Evolutionary conservation across 1,140 invertebrate species (phyloP), one percentile per base, ranked within the genome.

Genomic region (Zaprionus capensis): DNA sequence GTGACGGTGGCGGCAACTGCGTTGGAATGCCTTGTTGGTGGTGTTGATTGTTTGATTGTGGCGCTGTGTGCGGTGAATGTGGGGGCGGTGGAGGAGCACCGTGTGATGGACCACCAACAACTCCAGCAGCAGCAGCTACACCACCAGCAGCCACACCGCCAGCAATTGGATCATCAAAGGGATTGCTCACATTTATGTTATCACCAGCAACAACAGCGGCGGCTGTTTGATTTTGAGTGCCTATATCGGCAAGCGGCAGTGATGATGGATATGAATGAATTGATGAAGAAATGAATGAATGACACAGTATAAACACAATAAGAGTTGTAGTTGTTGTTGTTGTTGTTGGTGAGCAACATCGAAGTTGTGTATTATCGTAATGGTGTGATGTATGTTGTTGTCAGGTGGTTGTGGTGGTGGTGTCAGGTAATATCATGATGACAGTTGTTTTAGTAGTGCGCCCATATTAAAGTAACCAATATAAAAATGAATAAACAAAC

Each of bases 141-240:
- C 67, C 68, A 66, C 70, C 83, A 63, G 71, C 44, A 49, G 59
- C 76, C 26, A 55, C 74, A 49, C 82, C 86, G 53, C 71, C 81
- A 78, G 93, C 93, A 84, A 94, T 94, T 80, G 95, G 94, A 94
- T 96, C 96, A 93, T 97, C 96, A 94, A 97, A 97, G 75, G 96
- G 96, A 94, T 96, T 97, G 91, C 95, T 96, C 91, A 96, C 95
- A 94, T 94, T 96, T 88, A 96, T 95, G 94, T 96, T 96, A 94
- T 96, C 95, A 93, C 94, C 94, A 93, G 93, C 70, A 79, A 78
- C 83, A 88, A 71, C 77, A 67, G 69, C 78, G 65, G 80, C 76
- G 92, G 93, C 63, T 74, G 78, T 71, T 87, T 92, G 86, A 77
- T 92, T 92, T 81, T 81, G 79, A 86, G 92, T 94, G 78, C 92